Conservation (phyloP, 2,888 invertebrate genomes). For the Meiosimyza decipiens region DNA sequence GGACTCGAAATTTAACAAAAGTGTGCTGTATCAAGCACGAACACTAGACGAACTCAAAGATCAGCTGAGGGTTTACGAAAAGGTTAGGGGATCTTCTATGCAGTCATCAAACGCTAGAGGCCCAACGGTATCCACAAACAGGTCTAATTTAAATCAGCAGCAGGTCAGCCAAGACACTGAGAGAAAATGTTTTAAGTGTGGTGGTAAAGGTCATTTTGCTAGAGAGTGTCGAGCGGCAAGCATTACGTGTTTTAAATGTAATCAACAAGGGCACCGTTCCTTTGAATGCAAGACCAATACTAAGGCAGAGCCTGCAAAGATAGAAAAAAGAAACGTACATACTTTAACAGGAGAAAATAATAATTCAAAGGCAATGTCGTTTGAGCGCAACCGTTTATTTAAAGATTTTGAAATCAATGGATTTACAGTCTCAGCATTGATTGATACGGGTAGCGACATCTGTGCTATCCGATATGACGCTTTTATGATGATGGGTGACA, state of each 20-base stretch:
- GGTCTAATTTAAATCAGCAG: neutral
- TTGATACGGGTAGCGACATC: constrained; percentile 31
- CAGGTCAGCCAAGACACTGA: neutral
- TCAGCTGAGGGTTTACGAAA: constrained; percentile 37
- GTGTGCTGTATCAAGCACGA: constrained; percentile 32
- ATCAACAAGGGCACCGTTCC: constrained; percentile 16
- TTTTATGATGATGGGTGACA: constrained; percentile 24
- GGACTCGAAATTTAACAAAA: constrained; percentile 35
- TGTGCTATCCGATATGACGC: constrained; percentile 31
- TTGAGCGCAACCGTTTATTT: constrained; percentile 28
- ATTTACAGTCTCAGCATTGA: constrained; percentile 21
- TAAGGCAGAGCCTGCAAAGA: neutral
- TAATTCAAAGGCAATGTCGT: neutral
- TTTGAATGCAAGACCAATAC: constrained; percentile 13
- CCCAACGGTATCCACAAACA: neutral
- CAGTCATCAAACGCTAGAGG: constrained; percentile 15
- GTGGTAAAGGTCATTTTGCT: constrained; percentile 7
- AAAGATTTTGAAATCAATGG: constrained; percentile 25
- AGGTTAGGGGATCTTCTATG: constrained; percentile 15
- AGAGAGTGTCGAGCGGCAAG: constrained; percentile 1
- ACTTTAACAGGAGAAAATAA: neutral
- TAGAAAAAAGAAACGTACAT: neutral
- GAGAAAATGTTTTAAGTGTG: constrained; percentile 20
- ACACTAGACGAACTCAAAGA: constrained; percentile 37
- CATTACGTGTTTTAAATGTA: constrained; percentile 28